A percentile compares a stretch with the other conserved stretches of the same genome.
Conservation (phyloP, 2,113 vertebrate genomes). For the Odontophorus gujanensis region DNA sequence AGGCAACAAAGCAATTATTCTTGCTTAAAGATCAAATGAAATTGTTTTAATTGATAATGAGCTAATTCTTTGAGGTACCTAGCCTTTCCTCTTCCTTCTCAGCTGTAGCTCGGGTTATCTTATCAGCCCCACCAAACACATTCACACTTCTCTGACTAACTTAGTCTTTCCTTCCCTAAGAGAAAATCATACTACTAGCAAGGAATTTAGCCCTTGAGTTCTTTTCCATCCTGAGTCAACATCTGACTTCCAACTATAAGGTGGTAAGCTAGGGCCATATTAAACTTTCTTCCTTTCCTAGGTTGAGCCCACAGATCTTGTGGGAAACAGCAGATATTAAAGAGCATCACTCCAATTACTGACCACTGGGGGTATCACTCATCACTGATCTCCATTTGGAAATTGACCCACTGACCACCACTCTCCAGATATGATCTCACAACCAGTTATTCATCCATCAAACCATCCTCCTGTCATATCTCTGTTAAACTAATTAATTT, state of each 20-base stretch:
- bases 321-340: background rate
- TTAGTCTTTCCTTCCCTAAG: background rate
- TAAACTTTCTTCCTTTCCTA: background rate
- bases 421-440: too few species aligned
- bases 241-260: background rate
- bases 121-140: background rate
- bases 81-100: background rate
- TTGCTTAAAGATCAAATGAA: background rate
- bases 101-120: fast-evolving
- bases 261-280: background rate
- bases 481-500: background rate
- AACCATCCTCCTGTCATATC: too few species aligned
- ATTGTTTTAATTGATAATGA: background rate
- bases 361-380: too few species aligned
- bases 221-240: background rate
- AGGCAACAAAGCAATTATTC: background rate
- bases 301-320: background rate
- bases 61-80: background rate
- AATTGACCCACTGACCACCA: too few species aligned
- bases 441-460: too few species aligned
- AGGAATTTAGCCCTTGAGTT: background rate
- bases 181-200: background rate
- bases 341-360: too few species aligned
- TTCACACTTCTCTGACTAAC: background rate
- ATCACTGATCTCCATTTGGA: too few species aligned